Percentiles rank a stretch among this genome's conserved stretches.
phyloP scores from a whole-genome alignment of 64 coral and sea anemone genomes.

The Dendrophyllia cribrosa region DNA sequence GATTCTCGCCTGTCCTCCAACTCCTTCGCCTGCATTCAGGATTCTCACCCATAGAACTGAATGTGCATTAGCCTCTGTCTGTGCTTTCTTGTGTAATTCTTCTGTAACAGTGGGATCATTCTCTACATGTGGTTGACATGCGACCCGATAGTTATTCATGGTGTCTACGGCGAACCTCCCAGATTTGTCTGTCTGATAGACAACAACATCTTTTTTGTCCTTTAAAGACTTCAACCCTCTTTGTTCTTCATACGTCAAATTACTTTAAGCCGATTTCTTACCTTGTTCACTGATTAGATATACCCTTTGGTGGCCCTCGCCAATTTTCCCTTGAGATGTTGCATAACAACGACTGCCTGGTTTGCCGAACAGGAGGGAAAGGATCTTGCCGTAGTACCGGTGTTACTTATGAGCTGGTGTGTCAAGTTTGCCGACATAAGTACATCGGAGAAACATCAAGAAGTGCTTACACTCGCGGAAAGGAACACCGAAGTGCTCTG shows the following conservation, averaged over 20 bases:
- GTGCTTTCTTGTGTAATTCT: background rate
- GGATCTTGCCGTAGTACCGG: too few species aligned
- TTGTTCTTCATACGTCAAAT: conserved; percentile 31
- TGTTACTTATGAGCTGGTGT: too few species aligned
- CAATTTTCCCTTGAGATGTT: background rate
- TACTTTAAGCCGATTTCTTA: background rate
- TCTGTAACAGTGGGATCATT: conserved; percentile 20
- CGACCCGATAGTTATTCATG: conserved; percentile 14
- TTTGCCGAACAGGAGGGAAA: too few species aligned
- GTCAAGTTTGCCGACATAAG: too few species aligned
- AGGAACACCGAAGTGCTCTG: too few species aligned
- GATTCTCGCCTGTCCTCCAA: conserved; percentile 20
- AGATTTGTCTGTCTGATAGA: conserved; percentile 67
- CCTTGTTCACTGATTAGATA: background rate
- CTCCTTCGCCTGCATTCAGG: conserved; percentile 10
- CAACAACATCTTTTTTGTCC: background rate
- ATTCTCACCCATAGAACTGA: conserved; percentile 28
- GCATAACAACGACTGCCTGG: too few species aligned
- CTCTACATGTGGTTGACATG: conserved; percentile 33
- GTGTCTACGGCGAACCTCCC: conserved; percentile 55
- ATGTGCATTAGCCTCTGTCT: conserved; percentile 14
- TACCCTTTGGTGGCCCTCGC: background rate
- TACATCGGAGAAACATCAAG: too few species aligned
- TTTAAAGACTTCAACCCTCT: background rate
- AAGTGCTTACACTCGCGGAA: too few species aligned